Percentiles rank a stretch among this genome's conserved stretches.
Evolutionary conservation across 2,888 invertebrate genomes (phyloP).

Genomic region (Tetranychus truncatus): DNA sequence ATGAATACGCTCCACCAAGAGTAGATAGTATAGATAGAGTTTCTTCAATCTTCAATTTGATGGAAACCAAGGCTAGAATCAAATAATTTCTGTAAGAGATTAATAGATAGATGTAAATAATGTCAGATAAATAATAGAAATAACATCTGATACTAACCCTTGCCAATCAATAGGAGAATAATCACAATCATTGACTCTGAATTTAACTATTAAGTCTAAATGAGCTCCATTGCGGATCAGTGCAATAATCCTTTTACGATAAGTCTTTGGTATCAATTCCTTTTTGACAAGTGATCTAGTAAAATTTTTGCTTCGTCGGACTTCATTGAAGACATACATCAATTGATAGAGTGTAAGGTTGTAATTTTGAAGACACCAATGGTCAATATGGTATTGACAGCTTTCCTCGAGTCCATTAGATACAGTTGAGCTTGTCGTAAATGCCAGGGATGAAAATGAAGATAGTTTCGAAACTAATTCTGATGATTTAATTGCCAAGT

Average conservation of each 20-base stretch:
- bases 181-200: not conserved
- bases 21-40: constrained; percentile 47
- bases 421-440: not conserved
- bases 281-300: not conserved
- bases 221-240: not conserved
- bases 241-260: not conserved
- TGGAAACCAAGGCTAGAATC: constrained; percentile 8
- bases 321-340: not conserved
- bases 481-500: not conserved
- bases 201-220: not conserved
- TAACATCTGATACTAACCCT: not conserved
- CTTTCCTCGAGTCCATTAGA: not conserved
- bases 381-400: not conserved
- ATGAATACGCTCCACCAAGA: constrained; percentile 85
- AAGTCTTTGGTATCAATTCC: not conserved
- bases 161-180: not conserved
- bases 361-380: not conserved
- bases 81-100: not conserved
- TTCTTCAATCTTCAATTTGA: constrained; percentile 3
- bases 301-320: not conserved
- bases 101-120: not conserved
- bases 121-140: not conserved
- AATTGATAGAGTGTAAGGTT: not conserved
- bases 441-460: not conserved
- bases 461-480: not conserved